Base-by-base conservation (phyloP, 2,113 vertebrate species). In the Polyodon spathula region DNA sequence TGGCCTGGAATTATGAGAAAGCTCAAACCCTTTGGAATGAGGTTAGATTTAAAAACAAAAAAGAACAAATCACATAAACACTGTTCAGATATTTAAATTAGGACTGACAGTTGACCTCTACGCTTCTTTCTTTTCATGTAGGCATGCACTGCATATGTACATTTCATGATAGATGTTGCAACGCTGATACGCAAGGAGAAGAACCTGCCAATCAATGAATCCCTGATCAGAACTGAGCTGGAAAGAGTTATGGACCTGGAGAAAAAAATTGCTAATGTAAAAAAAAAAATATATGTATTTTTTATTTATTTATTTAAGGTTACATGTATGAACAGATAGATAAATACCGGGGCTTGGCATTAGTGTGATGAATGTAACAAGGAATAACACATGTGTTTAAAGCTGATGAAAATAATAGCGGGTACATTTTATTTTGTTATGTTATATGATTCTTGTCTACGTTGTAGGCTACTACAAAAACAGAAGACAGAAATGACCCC, bases 181-280 rank as follows among this genome's bases (percentile, higher is more conserved):
- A 90, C 78, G 71, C 68, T 97, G 70, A 90, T 98, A 65, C 86
- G 89, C 15, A 71, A 76, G 50, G 95, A 98, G 68, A 87, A 79
- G 66, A 56, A 58, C 4, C 66, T 96, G 63, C 2, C 43, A 6
- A 3, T 88, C 63, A 76, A 78, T 37, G 86, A 90, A 58, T 79
- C 4, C 0, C 37, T 37, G 14, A 76, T 97, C 75, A 76, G 74
- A 57, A 61, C 73, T 53, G 84, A 97, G 69, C 85, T 94, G 83
- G 66, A 56, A 2, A 84, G 60, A 71, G 74, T 95, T 54, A 90
- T 97, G 84, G 83, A 88, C 44, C 67, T 98, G 82, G 95, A 98
- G 77, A 91, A 85, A 63, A 92, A 94, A 64, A 90, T 97, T 56
- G 92, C 94, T 60, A 91, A 92, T 8, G 95, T 98, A 89, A 95